Percentiles rank a stretch among this genome's conserved stretches.
These are phyloP conservation scores for Zeus faber DNA, from an alignment of 2,113 vertebrate genomes.

Conservation along the genomic window DNA sequence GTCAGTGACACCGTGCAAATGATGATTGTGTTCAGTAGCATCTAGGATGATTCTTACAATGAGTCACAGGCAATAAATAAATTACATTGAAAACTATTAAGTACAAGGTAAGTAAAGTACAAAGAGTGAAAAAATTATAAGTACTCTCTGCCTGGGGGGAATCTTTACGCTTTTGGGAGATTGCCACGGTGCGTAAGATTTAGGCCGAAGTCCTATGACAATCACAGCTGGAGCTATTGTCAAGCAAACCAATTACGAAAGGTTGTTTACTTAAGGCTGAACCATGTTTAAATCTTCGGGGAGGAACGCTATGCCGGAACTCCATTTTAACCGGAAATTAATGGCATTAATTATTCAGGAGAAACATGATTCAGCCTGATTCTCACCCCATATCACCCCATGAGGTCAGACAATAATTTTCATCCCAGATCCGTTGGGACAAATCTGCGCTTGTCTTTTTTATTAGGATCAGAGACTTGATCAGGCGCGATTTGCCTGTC, in stretches of 20 bases:
- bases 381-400: neutral
- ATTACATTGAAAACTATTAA: too few species aligned
- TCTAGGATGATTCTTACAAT: too few species aligned
- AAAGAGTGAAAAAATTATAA: too few species aligned
- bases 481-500: too few species aligned
- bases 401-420: neutral
- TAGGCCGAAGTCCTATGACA: neutral
- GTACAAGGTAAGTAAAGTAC: too few species aligned
- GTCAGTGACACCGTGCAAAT: too few species aligned
- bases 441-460: neutral
- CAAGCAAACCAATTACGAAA: neutral
- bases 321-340: neutral
- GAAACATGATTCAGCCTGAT: slow-evolving; percentile 20
- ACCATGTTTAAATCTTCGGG: neutral
- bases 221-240: slow-evolving; percentile 7
- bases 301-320: neutral
- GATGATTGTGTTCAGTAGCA: too few species aligned
- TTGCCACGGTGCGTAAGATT: too few species aligned
- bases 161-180: too few species aligned
- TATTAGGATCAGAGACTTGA: too few species aligned
- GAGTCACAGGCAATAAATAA: too few species aligned
- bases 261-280: neutral
- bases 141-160: too few species aligned
- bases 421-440: neutral
- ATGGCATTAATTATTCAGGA: neutral